These are phyloP conservation scores for Hippopotamyrus pictus DNA, from an alignment of 2,797 vertebrate species.

Conservation along the genomic window DNA sequence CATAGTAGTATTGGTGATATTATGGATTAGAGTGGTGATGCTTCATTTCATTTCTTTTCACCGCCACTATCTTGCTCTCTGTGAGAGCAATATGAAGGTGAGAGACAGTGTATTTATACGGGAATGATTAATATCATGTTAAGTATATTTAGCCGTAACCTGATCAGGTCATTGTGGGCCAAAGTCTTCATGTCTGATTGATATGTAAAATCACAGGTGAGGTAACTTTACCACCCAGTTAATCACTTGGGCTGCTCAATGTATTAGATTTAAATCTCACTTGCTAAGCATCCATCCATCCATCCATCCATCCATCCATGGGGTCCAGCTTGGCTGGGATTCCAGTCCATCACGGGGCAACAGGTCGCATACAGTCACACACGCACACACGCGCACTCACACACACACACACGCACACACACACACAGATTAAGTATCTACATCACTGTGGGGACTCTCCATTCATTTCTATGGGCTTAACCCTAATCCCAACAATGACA, in stretches of 20 bases:
- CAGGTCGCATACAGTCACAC: not conserved
- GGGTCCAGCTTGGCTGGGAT: not conserved
- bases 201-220: not conserved
- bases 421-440: not conserved
- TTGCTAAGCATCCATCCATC: not conserved
- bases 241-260: not conserved
- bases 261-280: not conserved
- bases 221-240: not conserved
- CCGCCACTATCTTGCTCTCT: not conserved
- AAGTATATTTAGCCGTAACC: not conserved
- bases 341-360: not conserved
- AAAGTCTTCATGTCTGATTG: not conserved
- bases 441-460: not conserved
- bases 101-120: not conserved
- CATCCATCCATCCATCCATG: not conserved
- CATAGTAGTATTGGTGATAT: not conserved
- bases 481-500: not conserved
- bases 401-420: slow-evolving; percentile 21
- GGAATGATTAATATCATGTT: not conserved
- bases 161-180: not conserved
- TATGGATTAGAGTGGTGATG: not conserved
- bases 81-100: not conserved
- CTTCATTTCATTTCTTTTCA: not conserved
- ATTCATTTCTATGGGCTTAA: not conserved
- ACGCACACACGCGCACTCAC: not conserved